Evolutionary conservation across 2,113 vertebrate species (phyloP).

Genomic region (Laticauda colubrina): DNA sequence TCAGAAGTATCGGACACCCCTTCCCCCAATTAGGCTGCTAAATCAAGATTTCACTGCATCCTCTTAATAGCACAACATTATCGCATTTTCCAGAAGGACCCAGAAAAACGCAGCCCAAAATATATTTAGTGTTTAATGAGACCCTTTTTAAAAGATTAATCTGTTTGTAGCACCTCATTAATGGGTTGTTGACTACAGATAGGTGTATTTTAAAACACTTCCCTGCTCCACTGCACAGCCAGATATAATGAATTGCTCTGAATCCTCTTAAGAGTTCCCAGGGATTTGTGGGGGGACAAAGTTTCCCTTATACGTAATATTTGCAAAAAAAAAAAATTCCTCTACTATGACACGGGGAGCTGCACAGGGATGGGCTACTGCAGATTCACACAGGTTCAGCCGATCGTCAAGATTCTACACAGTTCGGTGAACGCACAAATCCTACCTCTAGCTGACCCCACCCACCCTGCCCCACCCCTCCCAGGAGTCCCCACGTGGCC

Average conservation of each 20-base stretch:
- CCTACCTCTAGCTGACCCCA: too few relatives aligned
- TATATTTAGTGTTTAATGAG: slow-evolving; percentile 1
- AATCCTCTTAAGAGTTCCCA: neutral
- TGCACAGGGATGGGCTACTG: too few relatives aligned
- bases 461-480: too few relatives aligned
- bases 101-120: neutral
- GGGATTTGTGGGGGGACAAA: neutral
- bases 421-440: too few relatives aligned
- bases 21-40: neutral
- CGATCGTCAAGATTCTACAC: too few relatives aligned
- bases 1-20: neutral
- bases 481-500: too few relatives aligned
- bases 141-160: slow-evolving; percentile 1
- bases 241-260: slow-evolving; percentile 2
- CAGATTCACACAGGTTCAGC: too few relatives aligned
- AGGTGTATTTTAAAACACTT: slow-evolving; percentile 12
- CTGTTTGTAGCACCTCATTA: neutral
- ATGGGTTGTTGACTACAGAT: slow-evolving; percentile 8
- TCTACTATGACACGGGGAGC: neutral
- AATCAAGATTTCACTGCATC: neutral
- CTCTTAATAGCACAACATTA: neutral
- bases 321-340: neutral
- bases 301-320: neutral
- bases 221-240: neutral
- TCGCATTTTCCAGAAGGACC: neutral